Percentiles rank a stretch among this genome's conserved stretches.
Conservation (phyloP, 2,113 vertebrate species). For the Sylvia atricapilla region DNA sequence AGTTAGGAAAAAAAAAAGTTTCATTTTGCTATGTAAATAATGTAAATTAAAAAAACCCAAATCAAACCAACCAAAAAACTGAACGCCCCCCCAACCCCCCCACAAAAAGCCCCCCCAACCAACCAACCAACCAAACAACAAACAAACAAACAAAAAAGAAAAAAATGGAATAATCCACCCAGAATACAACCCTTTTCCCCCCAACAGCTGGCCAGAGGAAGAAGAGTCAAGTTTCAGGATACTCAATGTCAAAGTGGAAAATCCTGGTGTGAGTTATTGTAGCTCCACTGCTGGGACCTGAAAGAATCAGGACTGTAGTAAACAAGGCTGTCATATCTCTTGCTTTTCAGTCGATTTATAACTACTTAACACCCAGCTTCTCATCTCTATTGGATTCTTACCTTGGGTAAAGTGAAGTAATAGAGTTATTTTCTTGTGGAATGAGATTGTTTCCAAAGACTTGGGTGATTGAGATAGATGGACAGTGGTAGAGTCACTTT, state of each 20-base stretch:
- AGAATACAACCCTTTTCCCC: neutral
- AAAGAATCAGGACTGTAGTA: neutral
- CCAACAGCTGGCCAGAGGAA: neutral
- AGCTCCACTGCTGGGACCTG: neutral
- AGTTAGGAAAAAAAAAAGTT: neutral
- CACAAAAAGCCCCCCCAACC: too few species aligned
- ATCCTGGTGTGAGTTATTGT: neutral
- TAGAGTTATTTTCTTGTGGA: neutral
- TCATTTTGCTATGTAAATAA: neutral
- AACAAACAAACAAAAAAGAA: neutral
- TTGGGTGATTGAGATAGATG: neutral
- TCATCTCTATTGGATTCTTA: neutral
- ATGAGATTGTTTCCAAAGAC: neutral
- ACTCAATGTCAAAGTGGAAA: neutral
- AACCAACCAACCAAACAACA: neutral
- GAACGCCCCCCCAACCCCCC: too few species aligned
- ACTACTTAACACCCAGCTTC: neutral
- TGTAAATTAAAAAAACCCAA: neutral
- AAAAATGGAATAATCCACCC: neutral
- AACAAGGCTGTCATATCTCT: neutral
- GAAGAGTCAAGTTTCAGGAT: neutral
- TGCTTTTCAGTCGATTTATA: neutral
- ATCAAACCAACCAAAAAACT: neutral
- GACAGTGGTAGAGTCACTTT: neutral
- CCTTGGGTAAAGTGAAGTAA: neutral